Evolutionary conservation across 2,113 vertebrate species (phyloP).

Genomic region (Campylomormyrus numenius): DNA sequence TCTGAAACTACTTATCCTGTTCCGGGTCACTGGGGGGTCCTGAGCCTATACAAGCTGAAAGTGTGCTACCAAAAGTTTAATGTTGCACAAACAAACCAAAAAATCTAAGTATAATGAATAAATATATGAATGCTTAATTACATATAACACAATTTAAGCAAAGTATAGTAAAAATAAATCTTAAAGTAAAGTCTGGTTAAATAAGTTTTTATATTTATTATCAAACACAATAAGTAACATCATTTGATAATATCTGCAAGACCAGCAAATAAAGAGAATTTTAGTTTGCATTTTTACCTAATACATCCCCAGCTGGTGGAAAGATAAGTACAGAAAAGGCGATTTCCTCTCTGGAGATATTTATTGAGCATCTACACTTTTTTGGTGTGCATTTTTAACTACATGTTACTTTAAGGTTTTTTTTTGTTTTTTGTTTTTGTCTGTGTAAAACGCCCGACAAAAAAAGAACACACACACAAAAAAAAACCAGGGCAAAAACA

Average conservation of each 20-base stretch:
- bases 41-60: no score
- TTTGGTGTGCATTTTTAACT: slow-evolving; percentile 46
- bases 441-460: slow-evolving; percentile 28
- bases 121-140: neutral
- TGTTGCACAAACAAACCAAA: neutral
- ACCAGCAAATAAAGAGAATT: neutral
- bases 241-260: neutral
- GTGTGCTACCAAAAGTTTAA: neutral
- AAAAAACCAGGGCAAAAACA: slow-evolving; percentile 57
- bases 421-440: slow-evolving; percentile 14
- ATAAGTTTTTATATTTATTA: neutral
- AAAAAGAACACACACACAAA: neutral
- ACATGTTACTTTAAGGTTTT: slow-evolving; percentile 49
- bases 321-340: neutral
- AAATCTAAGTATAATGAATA: neutral
- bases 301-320: neutral
- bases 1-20: no score
- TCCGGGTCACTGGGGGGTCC: no score
- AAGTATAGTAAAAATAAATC: neutral
- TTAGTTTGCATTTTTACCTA: neutral
- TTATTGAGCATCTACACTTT: neutral
- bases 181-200: neutral
- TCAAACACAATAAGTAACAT: neutral
- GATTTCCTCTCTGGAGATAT: neutral
- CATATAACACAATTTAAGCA: neutral